Base-by-base conservation (phyloP, 2,888 invertebrate species). In the Rhingia rostrata region DNA sequence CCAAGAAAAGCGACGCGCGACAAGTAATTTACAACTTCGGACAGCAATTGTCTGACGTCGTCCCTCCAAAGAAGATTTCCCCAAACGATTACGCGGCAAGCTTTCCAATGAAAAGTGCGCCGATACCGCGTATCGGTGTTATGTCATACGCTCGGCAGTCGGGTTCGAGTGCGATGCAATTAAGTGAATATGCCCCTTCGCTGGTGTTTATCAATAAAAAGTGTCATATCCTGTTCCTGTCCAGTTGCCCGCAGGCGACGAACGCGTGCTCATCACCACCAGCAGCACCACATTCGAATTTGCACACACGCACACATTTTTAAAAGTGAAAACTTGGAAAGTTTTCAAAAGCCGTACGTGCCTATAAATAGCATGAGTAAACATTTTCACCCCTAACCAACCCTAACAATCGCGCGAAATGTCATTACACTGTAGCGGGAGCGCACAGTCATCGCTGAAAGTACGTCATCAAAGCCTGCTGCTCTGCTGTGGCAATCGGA, bases 371-470 rank as follows among this genome's bases (percentile, higher is more conserved):
- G 66, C 22, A 30, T 60, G 49, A 43, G 33, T 66, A 75, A 66
- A 61, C 61, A 74, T 35, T 66, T 37, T 73, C 64, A 78, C 67
- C 83, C 82, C 78, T 83, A 73, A 83, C 83, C 83, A 78, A 64
- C 83, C 83, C 78, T 73, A 83, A 83, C 63, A 72, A 64, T 63
- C 45, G 51, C 39, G 47, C 41, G 37, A 45, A 43, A 74, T 69
- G 83, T 79, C 78, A 69, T 73, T 83, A 78, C 73, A 69, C 83
- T 69, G 69, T 60, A 33, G 10, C 43, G 35, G 35, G 39, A 41
- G 37, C 33, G 7, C 2, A 30, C 61, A 43, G 43, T 73, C 67
- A 72, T 78, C 56, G 32, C 43, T 30, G 41, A 32, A 41, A 30
- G n/a, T 66, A 83, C 78, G 78, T 83, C 83, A 83, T 73, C 51